Evolutionary conservation across 2,113 vertebrate species (phyloP).

Genomic region (Lycaon pictus): DNA sequence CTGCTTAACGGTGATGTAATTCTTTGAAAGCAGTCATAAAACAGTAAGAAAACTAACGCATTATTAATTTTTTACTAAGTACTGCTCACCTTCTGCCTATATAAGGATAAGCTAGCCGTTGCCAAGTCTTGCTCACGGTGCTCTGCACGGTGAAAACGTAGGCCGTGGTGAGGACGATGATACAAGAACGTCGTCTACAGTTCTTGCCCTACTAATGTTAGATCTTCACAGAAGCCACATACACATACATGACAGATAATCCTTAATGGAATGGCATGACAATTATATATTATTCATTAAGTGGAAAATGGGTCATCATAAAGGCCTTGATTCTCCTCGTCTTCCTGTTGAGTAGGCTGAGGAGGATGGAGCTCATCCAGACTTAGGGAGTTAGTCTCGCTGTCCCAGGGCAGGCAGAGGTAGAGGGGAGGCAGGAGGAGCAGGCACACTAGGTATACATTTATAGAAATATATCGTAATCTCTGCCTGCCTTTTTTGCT

Average conservation of each 20-base stretch:
- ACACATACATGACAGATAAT: not conserved
- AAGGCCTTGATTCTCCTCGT: not conserved
- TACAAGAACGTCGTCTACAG: not conserved
- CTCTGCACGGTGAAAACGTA: not conserved
- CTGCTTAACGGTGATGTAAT: not conserved
- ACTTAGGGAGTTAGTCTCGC: not conserved
- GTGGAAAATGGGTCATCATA: not conserved
- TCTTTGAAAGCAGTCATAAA: not conserved
- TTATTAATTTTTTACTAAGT: not conserved
- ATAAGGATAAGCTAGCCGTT: not conserved
- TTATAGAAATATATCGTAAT: not conserved
- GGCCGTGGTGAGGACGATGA: not conserved
- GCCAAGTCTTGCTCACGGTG: not conserved
- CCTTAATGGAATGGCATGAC: not conserved
- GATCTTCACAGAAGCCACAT: not conserved
- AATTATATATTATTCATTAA: not conserved
- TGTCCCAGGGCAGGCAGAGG: not conserved
- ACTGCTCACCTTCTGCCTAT: not conserved
- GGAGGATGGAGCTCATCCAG: not conserved
- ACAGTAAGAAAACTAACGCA: not conserved
- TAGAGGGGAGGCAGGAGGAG: not conserved
- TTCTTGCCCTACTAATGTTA: not conserved
- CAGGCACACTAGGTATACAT: not conserved
- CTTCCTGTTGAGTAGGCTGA: not conserved
- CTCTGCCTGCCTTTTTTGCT: not conserved